These are phyloP conservation scores for Pectinophora gossypiella DNA, from an alignment of 1,140 invertebrate genomes.

Conservation along the genomic window DNA sequence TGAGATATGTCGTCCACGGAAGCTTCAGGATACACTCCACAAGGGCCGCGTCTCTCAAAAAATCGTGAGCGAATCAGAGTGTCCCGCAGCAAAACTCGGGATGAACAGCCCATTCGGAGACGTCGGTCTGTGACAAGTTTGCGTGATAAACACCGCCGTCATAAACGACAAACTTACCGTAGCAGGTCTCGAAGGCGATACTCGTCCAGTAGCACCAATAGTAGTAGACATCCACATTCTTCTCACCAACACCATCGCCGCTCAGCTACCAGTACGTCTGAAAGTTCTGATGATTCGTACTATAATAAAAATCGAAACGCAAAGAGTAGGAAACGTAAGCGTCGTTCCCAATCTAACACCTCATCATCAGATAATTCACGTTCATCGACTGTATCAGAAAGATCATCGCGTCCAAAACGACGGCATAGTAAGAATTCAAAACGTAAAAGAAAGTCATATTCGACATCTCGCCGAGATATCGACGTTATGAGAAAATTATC, in stretches of 20 bases:
- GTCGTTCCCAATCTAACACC: background rate
- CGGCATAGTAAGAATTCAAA: background rate
- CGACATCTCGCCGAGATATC: background rate
- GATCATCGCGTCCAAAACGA: background rate
- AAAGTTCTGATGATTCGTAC: background rate
- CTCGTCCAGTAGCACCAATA: too few relatives aligned
- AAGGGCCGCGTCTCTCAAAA: background rate
- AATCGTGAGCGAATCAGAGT: background rate
- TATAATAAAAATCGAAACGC: background rate
- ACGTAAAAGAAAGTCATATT: background rate
- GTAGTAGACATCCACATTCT: background rate
- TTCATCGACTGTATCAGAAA: background rate
- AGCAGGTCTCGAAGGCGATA: too few relatives aligned
- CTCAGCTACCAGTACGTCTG: background rate
- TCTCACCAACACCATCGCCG: too few relatives aligned
- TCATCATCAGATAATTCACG: background rate
- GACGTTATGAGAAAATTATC: background rate
- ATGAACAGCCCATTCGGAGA: background rate
- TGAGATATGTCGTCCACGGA: background rate
- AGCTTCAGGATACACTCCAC: background rate
- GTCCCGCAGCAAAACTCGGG: background rate
- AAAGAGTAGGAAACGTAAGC: background rate
- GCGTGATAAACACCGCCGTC: background rate
- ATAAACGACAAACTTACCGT: background rate
- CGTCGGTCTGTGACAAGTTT: background rate